A percentile compares a stretch with the other conserved stretches of the same genome.
These are phyloP conservation scores for Clupea harengus DNA, from an alignment of 2,113 vertebrate species.

Conservation along the genomic window DNA sequence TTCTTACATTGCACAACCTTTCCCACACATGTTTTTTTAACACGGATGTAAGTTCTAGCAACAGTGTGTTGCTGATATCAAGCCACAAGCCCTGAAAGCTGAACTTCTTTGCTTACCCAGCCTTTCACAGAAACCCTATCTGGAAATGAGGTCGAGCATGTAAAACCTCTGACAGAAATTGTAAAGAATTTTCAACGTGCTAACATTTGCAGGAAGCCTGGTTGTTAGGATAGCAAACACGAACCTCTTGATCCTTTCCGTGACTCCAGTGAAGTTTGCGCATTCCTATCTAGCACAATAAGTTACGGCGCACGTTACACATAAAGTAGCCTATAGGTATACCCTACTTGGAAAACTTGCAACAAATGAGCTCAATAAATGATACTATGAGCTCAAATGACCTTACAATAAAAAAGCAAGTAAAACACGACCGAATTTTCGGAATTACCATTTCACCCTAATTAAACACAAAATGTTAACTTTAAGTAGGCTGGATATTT, in stretches of 20 bases:
- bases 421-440: not conserved
- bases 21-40: not conserved
- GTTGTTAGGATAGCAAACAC: conserved; percentile 10
- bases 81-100: not conserved
- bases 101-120: not conserved
- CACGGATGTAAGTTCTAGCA: not conserved
- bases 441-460: not conserved
- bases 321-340: not conserved
- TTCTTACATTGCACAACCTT: not conserved
- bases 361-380: not conserved
- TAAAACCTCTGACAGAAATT: not conserved
- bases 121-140: not conserved
- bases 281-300: not conserved
- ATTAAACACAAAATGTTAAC: not conserved
- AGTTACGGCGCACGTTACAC: not conserved
- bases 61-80: not conserved
- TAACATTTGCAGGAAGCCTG: conserved; percentile 8
- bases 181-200: not conserved
- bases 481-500: too few relatives aligned
- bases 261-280: conserved; percentile 1
- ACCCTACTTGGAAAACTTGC: not conserved
- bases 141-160: not conserved
- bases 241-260: not conserved
- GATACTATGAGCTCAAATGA: not conserved
- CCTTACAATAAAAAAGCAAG: not conserved